Conservation (phyloP, 2,797 vertebrate species). For the Pipistrellus nathusii region DNA sequence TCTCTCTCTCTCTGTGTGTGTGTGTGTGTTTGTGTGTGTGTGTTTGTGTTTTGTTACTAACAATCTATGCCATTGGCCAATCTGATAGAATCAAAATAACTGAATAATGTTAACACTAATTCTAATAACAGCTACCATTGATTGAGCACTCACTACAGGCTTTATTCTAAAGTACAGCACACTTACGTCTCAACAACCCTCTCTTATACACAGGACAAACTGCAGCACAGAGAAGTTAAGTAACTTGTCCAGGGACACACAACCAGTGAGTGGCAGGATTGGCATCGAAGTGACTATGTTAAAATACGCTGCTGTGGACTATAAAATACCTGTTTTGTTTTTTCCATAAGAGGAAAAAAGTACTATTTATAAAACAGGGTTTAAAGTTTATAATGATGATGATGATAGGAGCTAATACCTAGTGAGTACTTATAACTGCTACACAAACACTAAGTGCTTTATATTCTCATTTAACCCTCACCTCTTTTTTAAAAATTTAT, state of each 20-base stretch:
- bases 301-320: neutral
- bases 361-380: neutral
- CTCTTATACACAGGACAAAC: neutral
- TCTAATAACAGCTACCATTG: neutral
- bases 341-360: neutral
- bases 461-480: constrained; percentile 10
- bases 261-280: neutral
- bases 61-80: neutral
- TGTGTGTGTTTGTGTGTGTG: neutral
- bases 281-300: neutral
- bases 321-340: neutral
- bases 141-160: neutral
- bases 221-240: neutral
- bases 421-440: neutral
- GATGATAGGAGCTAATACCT: neutral
- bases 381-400: neutral
- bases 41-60: neutral
- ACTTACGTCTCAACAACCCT: neutral
- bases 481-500: neutral
- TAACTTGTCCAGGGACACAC: neutral
- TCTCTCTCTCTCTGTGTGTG: too few species aligned
- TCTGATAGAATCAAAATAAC: neutral
- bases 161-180: neutral
- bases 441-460: neutral
- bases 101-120: constrained; percentile 28